phyloP scores from a whole-genome alignment of 2,888 invertebrate genomes.

The Phania funesta region DNA sequence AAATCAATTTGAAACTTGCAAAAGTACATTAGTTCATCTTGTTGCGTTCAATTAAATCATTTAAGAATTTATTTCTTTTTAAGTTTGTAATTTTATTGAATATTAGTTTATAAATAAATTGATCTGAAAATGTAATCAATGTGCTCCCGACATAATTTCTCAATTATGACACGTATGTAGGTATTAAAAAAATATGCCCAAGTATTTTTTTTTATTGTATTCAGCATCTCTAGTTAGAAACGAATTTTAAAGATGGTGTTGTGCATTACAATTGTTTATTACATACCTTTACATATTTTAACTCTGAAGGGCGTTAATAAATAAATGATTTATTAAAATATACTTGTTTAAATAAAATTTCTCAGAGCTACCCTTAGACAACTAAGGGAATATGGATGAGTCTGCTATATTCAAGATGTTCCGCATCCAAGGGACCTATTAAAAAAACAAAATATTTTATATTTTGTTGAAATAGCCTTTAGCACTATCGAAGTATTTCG shows the following conservation, averaged over 20 bases:
- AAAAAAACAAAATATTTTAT: too few species aligned
- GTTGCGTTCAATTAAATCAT: background rate
- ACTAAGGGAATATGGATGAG: too few species aligned
- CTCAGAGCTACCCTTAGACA: too few species aligned
- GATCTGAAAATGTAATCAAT: background rate
- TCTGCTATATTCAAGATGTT: too few species aligned
- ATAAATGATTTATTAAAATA: too few species aligned
- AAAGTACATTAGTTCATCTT: background rate
- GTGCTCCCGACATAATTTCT: background rate
- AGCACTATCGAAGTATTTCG: too few species aligned
- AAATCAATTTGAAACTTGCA: background rate
- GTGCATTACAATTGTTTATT: too few species aligned
- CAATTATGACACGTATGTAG: constrained; percentile 11
- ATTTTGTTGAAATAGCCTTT: too few species aligned
- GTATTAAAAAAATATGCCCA: background rate
- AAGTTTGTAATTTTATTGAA: background rate
- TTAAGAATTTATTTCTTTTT: background rate
- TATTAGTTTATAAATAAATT: background rate
- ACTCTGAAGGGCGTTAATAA: too few species aligned
- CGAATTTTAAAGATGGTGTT: background rate
- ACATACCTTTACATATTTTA: too few species aligned
- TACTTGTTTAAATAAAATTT: too few species aligned
- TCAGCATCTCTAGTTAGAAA: constrained; percentile 3
- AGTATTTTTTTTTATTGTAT: constrained; percentile 6
- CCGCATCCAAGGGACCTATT: too few species aligned